A percentile compares a stretch with the other conserved stretches of the same genome.
Evolutionary conservation across 2,113 vertebrate genomes (phyloP).

Genomic region (Pantherophis guttatus): DNA sequence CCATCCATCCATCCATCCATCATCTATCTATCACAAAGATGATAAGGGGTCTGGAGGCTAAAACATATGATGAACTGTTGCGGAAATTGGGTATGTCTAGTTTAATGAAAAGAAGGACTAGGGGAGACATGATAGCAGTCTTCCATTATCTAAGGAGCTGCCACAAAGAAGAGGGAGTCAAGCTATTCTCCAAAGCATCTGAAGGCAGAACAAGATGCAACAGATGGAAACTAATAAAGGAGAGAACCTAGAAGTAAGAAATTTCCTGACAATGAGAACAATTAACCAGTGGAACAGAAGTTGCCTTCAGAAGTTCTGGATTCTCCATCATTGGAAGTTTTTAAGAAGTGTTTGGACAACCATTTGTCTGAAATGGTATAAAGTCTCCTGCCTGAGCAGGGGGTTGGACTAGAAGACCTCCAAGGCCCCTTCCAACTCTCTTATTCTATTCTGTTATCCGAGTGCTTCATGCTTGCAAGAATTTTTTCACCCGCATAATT

Average conservation of each 20-base stretch:
- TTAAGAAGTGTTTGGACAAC: background rate
- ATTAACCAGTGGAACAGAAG: too few relatives aligned
- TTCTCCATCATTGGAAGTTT: background rate
- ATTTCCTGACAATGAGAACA: background rate
- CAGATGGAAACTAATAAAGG: background rate
- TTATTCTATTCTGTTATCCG: slow-evolving; percentile 22
- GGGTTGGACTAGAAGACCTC: background rate
- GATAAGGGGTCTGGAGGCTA: too few relatives aligned
- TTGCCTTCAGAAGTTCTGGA: background rate
- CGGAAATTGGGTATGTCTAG: too few relatives aligned
- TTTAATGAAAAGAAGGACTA: background rate
- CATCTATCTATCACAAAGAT: too few relatives aligned
- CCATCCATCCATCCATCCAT: too few relatives aligned
- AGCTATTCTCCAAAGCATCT: background rate
- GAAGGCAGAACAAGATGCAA: too few relatives aligned
- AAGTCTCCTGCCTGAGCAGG: background rate
- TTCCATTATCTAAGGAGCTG: background rate
- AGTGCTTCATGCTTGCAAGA: slow-evolving; percentile 47
- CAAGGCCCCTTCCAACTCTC: background rate
- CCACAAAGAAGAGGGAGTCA: background rate
- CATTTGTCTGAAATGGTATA: background rate
- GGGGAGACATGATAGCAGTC: background rate
- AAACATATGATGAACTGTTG: too few relatives aligned
- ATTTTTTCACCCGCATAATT: slow-evolving; percentile 48
- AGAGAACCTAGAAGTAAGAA: background rate